Evolutionary conservation across 2,797 vertebrate species (phyloP).

Genomic region (Acrocephalus scirpaceus): DNA sequence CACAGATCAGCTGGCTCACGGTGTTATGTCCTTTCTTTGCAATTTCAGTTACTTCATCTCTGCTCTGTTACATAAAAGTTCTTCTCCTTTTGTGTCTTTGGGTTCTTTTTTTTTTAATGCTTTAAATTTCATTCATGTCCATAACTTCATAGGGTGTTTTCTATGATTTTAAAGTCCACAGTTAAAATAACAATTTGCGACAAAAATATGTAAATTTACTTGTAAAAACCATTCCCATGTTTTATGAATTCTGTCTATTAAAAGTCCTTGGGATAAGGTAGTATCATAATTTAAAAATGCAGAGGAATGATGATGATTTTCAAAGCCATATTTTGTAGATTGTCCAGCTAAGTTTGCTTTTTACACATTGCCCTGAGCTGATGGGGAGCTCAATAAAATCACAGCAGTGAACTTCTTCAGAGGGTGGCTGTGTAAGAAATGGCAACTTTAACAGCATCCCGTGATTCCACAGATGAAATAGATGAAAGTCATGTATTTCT

Average conservation of each 20-base stretch:
- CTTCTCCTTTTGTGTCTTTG: not conserved
- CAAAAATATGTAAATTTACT: not conserved
- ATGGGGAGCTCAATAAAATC: not conserved
- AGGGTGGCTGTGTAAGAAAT: not conserved
- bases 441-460: not conserved
- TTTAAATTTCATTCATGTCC: not conserved
- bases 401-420: not conserved
- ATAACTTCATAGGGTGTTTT: not conserved
- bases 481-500: not conserved
- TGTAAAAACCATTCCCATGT: not conserved
- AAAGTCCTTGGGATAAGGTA: not conserved
- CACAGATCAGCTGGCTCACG: not conserved
- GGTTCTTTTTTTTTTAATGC: not conserved
- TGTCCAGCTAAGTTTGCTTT: not conserved
- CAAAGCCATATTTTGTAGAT: not conserved
- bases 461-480: not conserved
- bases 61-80: not conserved
- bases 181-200: not conserved
- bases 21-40: not conserved
- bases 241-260: not conserved
- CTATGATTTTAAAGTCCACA: not conserved
- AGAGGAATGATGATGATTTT: not conserved
- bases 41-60: not conserved
- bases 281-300: not conserved
- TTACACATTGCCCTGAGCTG: not conserved